phyloP scores from a whole-genome alignment of 2,113 vertebrate species.

The Aphyosemion australe region DNA sequence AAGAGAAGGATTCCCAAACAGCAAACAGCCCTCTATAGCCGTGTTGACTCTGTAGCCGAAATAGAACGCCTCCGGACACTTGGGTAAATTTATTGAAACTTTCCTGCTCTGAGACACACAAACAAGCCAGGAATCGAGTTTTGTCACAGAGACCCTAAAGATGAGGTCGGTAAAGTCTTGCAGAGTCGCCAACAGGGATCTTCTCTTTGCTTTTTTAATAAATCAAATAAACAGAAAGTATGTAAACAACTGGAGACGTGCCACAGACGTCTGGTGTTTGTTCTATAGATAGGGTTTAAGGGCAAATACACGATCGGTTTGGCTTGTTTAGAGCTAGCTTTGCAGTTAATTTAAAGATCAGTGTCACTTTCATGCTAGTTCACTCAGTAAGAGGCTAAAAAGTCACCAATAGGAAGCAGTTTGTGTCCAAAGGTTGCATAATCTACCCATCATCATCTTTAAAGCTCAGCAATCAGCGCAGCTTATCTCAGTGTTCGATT shows the following conservation, averaged over 20 bases:
- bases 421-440: conserved; percentile 5
- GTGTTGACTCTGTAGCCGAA: conserved; percentile 66
- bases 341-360: neutral
- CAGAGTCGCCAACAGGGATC: neutral
- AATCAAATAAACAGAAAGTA: neutral
- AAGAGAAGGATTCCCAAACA: conserved; percentile 70
- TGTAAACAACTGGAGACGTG: neutral
- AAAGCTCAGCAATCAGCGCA: neutral
- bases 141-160: conserved; percentile 44
- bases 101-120: conserved; percentile 44
- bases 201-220: neutral
- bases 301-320: neutral
- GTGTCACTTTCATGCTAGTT: neutral
- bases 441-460: neutral
- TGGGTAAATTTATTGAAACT: conserved; percentile 63
- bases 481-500: neutral
- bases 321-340: neutral
- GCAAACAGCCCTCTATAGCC: conserved; percentile 63
- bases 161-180: conserved; percentile 19
- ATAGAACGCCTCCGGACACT: conserved; percentile 67
- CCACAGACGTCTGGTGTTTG: neutral
- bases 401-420: neutral
- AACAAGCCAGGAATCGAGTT: conserved; percentile 38
- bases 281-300: neutral
- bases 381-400: no score